Percentiles rank a stretch among this genome's conserved stretches.
These are phyloP conservation scores for Ochropacha duplaris DNA, from an alignment of 2,888 invertebrate genomes.

Conservation along the genomic window DNA sequence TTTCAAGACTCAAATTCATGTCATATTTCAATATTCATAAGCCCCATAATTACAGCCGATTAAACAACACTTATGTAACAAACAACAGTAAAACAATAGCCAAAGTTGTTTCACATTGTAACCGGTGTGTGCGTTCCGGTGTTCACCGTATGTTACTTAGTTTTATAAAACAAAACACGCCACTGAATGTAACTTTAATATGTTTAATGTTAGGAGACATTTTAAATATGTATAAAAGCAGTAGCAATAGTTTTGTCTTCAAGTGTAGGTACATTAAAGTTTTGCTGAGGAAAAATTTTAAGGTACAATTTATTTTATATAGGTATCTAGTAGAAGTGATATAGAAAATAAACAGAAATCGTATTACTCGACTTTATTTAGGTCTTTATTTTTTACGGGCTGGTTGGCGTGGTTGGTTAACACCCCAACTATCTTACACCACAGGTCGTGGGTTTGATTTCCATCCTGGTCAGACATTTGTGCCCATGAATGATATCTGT, in stretches of 20 bases:
- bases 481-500: no score
- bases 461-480: no score
- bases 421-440: no score
- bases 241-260: neutral
- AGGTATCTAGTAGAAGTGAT: neutral
- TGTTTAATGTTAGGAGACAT: neutral
- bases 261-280: neutral
- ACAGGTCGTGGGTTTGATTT: no score
- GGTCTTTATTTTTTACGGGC: no score
- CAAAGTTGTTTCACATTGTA: conserved; percentile 6
- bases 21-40: neutral
- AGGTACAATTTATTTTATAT: neutral
- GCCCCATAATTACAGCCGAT: neutral
- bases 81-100: conserved; percentile 7
- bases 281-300: neutral
- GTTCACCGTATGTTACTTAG: conserved; percentile 4
- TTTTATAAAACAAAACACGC: conserved; percentile 12
- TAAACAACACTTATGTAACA: neutral
- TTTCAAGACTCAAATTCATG: no score
- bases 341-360: no score
- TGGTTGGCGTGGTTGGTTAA: no score
- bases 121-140: conserved; percentile 2
- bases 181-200: conserved; percentile 6
- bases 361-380: no score
- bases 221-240: neutral